Percentiles rank a stretch among this genome's conserved stretches.
Evolutionary conservation across 1,140 invertebrate genomes (phyloP).

Genomic region (Cataglyphis hispanica): DNA sequence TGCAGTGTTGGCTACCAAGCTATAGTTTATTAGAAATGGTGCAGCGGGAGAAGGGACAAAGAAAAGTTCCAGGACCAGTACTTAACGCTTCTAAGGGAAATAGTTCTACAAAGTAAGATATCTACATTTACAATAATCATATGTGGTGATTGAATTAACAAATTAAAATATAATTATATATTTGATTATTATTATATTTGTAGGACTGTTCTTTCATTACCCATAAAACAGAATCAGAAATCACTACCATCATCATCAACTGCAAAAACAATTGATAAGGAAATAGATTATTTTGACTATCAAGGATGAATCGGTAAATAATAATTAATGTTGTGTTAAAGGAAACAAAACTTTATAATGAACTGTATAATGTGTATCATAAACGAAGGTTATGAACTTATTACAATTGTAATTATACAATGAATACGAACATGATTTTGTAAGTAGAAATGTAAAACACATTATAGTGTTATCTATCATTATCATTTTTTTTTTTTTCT

Average conservation of each 20-base stretch:
- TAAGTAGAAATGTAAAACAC: conserved; percentile 4
- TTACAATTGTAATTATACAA: conserved; percentile 26
- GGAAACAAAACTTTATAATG: conserved; percentile 3
- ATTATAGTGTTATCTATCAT: conserved; percentile 6
- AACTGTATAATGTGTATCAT: conserved; percentile 18
- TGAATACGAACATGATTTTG: conserved; percentile 11
- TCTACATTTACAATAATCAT: conserved; percentile 15
- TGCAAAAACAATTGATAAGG: conserved; percentile 72
- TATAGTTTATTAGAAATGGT: conserved; percentile 93
- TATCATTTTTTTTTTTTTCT: not conserved
- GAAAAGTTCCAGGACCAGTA: conserved; percentile 91
- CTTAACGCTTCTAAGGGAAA: conserved; percentile 83
- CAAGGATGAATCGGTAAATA: conserved; percentile 61
- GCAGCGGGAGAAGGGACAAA: conserved; percentile 91
- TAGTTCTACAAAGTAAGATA: conserved; percentile 76
- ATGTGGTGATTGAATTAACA: not conserved
- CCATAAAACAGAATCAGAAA: conserved; percentile 76
- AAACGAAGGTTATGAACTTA: conserved; percentile 19
- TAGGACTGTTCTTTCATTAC: conserved; percentile 80
- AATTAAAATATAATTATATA: conserved; percentile 38
- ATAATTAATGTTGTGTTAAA: not conserved
- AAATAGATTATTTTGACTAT: conserved; percentile 81
- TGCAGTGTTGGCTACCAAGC: conserved; percentile 94
- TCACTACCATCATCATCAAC: conserved; percentile 64
- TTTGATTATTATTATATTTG: conserved; percentile 67